Conservation (phyloP, 30 jellyfish, hydroid and myxozoan species). For the Hydractinia symbiolongicarpus region DNA sequence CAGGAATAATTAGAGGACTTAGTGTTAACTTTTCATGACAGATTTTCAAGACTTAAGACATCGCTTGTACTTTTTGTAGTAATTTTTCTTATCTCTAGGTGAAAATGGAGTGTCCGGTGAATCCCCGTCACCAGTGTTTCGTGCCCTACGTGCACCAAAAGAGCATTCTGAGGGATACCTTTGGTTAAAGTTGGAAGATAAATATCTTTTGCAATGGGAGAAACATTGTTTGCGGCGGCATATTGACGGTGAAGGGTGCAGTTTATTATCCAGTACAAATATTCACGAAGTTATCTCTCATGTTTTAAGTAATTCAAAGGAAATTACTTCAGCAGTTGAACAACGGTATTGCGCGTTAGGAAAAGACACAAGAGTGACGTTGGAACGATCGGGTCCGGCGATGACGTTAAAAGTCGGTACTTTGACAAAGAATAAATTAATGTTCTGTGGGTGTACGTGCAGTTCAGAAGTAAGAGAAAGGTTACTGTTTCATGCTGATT, state of each 20-base stretch:
- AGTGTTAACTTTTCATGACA: too few relatives aligned
- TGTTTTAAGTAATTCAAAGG: slow-evolving; percentile 14
- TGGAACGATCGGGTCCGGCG: slow-evolving; percentile 43
- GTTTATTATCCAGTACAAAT: slow-evolving; percentile 28
- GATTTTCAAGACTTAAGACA: neutral
- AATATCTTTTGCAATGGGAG: slow-evolving; percentile 37
- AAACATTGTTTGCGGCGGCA: slow-evolving; percentile 33
- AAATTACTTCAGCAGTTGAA: neutral
- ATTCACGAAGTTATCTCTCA: slow-evolving; percentile 8
- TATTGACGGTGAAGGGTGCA: slow-evolving; percentile 22
- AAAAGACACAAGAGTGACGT: neutral
- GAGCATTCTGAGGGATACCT: slow-evolving; percentile 11
- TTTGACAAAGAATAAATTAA: neutral
- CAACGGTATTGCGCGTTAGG: neutral
- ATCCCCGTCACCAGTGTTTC: neutral
- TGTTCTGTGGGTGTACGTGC: neutral
- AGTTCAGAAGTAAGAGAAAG: neutral
- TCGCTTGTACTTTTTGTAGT: neutral
- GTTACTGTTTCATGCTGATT: slow-evolving; percentile 29
- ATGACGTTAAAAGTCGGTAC: slow-evolving; percentile 18
- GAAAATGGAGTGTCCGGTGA: neutral
- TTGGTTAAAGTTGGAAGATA: slow-evolving; percentile 46
- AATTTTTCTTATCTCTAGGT: neutral
- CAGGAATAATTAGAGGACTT: too few relatives aligned
- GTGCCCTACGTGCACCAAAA: neutral